Base-by-base conservation (phyloP, 2,797 vertebrate genomes). In the Pangasius larnaudii region DNA sequence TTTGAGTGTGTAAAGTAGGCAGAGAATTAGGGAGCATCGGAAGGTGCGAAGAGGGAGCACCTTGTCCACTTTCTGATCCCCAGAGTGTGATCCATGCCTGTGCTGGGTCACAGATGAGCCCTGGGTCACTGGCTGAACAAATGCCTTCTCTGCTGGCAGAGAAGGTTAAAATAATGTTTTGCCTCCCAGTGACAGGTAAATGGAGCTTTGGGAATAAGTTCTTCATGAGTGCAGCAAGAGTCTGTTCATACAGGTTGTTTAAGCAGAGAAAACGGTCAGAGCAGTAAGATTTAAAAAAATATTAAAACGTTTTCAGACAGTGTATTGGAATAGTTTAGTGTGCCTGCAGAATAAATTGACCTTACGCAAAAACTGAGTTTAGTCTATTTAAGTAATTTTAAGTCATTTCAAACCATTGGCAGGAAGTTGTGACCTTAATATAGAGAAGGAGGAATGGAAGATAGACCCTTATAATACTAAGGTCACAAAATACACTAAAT, bases 51-150 rank as follows among this genome's bases (percentile, higher is more conserved):
- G 67, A 49, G 86, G 92, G 89, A 91, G 49, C 69, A 85, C 39
- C 14, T n/a, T 22, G 53, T 24, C 46, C 85, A 27, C 67, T 87
- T 89, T 91, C 71, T 46, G 39, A 61, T 89, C 67, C 67, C 91
- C 86, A 90, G 87, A 87, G 91, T 85, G 88, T 88, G 87, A 87
- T 84, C 36, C 27, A 69, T 91, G 87, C 91, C 91, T 94, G 93
- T 94, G 92, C 93, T 90, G 93, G 95, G 97, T 97, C 97, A 98
- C 95, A 97, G 97, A 97, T 96, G 96, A 97, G 96, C 95, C 95
- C 92, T 93, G 95, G 97, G 97, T 98, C 97, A 97, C 84, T 90
- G 95, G 95, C 94, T 95, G 94, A 94, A 95, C 94, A 94, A 96
- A 94, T 93, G 91, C 95, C 95, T 93, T 94, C 94, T 91, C 91